Conservation (phyloP, 2,797 vertebrate species). For the Amazona ochrocephala region DNA sequence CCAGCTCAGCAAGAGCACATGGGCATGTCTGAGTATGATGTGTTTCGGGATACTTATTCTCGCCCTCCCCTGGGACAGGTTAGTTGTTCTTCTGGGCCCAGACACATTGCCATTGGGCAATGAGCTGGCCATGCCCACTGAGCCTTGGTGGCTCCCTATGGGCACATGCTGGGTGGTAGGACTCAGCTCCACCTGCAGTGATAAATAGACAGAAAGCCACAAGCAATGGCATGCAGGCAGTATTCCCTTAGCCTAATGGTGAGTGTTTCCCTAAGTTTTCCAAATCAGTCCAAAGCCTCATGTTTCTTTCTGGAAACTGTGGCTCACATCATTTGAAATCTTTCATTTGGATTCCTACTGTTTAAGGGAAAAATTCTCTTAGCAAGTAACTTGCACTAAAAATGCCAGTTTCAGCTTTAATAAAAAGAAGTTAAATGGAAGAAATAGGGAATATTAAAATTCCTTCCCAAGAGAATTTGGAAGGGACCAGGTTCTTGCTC, state of each 20-base stretch:
- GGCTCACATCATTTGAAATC: neutral
- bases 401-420: neutral
- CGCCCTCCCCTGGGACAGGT: accelerated
- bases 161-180: neutral
- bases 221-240: neutral
- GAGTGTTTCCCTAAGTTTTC: neutral
- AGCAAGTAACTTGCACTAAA: neutral
- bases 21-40: accelerated
- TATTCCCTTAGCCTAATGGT: neutral
- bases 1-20: accelerated
- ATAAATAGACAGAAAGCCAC: neutral
- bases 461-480: neutral
- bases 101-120: accelerated
- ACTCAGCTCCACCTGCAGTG: neutral
- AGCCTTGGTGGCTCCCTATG: accelerated
- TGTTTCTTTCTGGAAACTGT: neutral
- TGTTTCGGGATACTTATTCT: neutral
- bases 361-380: neutral
- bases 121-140: neutral
- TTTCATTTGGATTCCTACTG: neutral
- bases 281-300: neutral
- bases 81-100: neutral
- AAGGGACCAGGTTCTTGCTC: neutral
- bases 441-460: neutral
- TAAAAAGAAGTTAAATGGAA: neutral